Conservation (phyloP, 2,113 vertebrate genomes). For the Cephalopholis sonnerati region DNA sequence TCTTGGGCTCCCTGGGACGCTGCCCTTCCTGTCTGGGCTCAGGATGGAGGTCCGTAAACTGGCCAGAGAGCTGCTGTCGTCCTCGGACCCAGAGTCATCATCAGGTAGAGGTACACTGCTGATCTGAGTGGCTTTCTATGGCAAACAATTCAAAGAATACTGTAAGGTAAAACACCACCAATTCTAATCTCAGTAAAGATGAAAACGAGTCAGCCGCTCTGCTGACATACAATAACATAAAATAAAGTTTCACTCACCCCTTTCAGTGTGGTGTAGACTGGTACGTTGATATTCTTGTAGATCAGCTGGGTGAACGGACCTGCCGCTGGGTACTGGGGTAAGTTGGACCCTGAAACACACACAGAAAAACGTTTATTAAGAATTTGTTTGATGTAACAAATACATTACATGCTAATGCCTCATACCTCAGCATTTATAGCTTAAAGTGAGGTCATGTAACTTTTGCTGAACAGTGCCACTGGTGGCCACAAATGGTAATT, state of each 20-base stretch:
- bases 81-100: conserved; percentile 92
- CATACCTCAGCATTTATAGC: not conserved
- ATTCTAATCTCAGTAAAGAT: not conserved
- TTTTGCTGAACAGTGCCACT: not conserved
- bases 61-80: conserved; percentile 90
- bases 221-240: not conserved
- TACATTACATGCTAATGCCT: not conserved
- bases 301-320: conserved; percentile 88
- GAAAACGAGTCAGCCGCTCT: not conserved
- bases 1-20: conserved; percentile 89
- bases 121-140: conserved; percentile 92
- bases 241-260: conserved; percentile 84
- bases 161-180: not conserved
- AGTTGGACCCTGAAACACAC: conserved; percentile 81
- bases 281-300: conserved; percentile 90
- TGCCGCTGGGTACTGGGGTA: conserved; percentile 80
- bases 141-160: not conserved
- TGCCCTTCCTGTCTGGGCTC: conserved; percentile 86
- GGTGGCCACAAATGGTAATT: not conserved
- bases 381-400: not conserved
- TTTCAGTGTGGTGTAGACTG: conserved; percentile 91
- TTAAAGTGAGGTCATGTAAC: not conserved
- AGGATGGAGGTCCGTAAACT: conserved; percentile 88
- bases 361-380: conserved; percentile 10
- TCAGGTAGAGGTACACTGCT: conserved; percentile 90